A percentile compares a stretch with the other conserved stretches of the same genome.
Evolutionary conservation across 53 echinoderm and acorn worm species (phyloP).

Genomic region (Temnopleurus reevesii): DNA sequence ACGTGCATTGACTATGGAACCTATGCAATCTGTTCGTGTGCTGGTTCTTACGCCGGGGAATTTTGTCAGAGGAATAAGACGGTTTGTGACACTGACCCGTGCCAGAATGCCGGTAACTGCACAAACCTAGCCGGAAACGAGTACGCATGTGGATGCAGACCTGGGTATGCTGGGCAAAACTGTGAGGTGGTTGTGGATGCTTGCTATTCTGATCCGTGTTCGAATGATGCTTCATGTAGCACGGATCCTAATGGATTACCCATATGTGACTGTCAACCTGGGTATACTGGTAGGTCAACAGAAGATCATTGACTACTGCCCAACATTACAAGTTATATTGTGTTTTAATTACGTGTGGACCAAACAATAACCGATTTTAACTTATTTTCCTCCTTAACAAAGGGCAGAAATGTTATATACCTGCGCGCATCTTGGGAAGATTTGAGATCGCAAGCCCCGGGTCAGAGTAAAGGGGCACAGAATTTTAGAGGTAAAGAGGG

Average conservation of each 20-base stretch:
- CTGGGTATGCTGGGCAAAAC: conserved; percentile 57
- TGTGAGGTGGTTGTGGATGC: conserved; percentile 67
- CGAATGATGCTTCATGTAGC: conserved; percentile 58
- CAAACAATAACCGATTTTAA: too few species aligned
- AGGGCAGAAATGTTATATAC: too few species aligned
- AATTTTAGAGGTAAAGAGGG: too few species aligned
- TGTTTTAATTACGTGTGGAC: too few species aligned
- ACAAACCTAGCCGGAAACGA: conserved; percentile 42
- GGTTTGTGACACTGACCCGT: conserved; percentile 13
- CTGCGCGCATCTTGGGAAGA: too few species aligned
- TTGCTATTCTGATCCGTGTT: conserved; percentile 61
- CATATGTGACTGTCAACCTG: background rate
- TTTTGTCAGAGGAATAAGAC: conserved; percentile 17
- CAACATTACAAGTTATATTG: too few species aligned
- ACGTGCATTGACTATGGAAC: conserved; percentile 30
- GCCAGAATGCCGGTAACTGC: conserved; percentile 17
- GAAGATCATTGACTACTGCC: too few species aligned
- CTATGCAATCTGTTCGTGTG: background rate
- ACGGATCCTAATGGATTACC: background rate
- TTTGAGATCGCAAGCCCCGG: too few species aligned
- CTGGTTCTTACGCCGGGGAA: background rate
- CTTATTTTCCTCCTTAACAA: too few species aligned
- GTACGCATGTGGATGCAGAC: conserved; percentile 65
- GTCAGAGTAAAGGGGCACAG: too few species aligned
- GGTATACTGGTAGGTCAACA: conserved; percentile 33